Percentiles rank a stretch among this genome's conserved stretches.
Evolutionary conservation across 2,888 invertebrate genomes (phyloP).

Genomic region (Amorpha juglandis): DNA sequence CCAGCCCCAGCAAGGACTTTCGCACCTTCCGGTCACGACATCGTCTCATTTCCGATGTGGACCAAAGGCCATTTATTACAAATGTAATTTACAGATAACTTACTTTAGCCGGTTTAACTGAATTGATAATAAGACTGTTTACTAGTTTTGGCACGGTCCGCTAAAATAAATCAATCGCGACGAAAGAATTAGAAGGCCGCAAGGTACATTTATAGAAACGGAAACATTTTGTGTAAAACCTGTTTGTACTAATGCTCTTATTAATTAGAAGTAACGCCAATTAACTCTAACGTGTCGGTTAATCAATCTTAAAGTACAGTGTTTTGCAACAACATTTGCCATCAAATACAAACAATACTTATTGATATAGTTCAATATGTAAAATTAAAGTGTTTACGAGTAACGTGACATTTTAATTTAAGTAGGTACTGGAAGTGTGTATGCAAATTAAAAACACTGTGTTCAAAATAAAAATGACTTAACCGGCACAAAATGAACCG

Average conservation of each 20-base stretch:
- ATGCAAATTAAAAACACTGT: not conserved
- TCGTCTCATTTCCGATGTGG: conserved; percentile 55
- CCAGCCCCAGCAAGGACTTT: conserved; percentile 49
- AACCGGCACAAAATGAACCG: not conserved
- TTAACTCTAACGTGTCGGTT: not conserved
- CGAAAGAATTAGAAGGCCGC: conserved; percentile 12
- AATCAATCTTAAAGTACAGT: not conserved
- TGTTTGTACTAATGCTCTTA: not conserved
- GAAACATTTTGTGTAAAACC: not conserved
- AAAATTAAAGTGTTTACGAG: not conserved
- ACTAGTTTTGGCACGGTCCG: not conserved
- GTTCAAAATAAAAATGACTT: conserved; percentile 4
- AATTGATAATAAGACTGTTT: not conserved
- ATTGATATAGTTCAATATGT: not conserved
- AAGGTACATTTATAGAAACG: conserved; percentile 8
- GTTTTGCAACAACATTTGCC: not conserved
- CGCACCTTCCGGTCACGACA: conserved; percentile 64
- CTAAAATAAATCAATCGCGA: conserved; percentile 4
- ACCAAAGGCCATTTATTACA: conserved; percentile 49
- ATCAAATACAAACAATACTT: not conserved
- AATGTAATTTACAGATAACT: conserved; percentile 46
- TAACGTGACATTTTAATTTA: not conserved
- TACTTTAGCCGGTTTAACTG: conserved; percentile 32
- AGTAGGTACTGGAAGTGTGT: not conserved
- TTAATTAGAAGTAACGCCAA: conserved; percentile 1